Conservation (phyloP, 2,797 vertebrate genomes). For the Phataginus tricuspis region DNA sequence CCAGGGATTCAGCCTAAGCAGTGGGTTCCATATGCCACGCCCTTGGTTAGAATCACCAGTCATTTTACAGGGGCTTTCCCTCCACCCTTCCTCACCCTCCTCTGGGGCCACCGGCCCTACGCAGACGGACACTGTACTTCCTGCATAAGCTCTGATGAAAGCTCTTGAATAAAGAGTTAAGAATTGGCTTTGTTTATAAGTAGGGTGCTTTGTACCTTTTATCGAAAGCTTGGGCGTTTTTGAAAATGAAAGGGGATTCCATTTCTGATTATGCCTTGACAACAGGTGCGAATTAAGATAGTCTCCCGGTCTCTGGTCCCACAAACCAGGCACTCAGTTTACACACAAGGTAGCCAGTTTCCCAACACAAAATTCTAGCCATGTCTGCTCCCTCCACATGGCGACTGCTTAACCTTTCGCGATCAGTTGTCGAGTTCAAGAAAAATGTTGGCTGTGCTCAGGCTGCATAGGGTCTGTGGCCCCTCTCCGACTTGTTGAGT, state of each 20-base stretch:
- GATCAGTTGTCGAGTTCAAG: background rate
- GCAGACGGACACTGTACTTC: background rate
- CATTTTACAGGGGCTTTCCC: background rate
- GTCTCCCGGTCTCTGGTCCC: background rate
- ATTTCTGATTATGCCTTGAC: background rate
- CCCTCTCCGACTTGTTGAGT: background rate
- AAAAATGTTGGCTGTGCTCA: background rate
- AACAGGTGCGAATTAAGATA: background rate
- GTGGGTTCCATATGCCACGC: background rate
- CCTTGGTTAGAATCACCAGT: background rate
- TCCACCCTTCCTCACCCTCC: background rate
- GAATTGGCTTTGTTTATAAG: background rate
- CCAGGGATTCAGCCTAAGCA: background rate
- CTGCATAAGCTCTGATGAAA: background rate
- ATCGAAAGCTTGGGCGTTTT: background rate
- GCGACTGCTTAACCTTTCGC: background rate
- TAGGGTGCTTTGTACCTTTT: background rate
- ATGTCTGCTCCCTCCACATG: rapidly evolving
- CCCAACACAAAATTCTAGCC: background rate
- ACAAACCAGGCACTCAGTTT: background rate
- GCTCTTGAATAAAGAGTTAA: background rate
- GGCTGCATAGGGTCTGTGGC: background rate
- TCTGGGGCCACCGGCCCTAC: background rate
- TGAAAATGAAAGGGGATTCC: background rate
- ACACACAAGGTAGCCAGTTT: background rate